These are phyloP conservation scores for Bombus polaris DNA, from an alignment of 1,140 invertebrate genomes.

Conservation along the genomic window DNA sequence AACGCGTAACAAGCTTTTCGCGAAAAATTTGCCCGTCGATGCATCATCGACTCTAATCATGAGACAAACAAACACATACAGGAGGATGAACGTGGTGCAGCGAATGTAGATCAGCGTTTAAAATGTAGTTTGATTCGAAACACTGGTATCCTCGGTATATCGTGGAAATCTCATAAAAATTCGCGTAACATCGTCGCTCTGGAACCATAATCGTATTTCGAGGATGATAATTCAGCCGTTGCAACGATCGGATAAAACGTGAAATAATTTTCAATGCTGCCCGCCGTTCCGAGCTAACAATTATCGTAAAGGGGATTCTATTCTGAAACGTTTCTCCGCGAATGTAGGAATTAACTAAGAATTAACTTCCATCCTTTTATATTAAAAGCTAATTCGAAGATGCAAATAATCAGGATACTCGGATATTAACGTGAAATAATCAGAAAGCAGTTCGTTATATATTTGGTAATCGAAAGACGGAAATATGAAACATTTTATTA, in stretches of 20 bases:
- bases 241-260: constrained; percentile 30
- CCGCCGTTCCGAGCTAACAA: not conserved
- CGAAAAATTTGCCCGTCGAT: not conserved
- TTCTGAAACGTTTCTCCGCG: not conserved
- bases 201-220: constrained; percentile 43
- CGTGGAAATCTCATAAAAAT: constrained; percentile 32
- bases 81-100: not conserved
- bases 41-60: not conserved
- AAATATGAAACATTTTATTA: too few species aligned
- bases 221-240: constrained; percentile 32
- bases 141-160: not conserved
- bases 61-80: not conserved
- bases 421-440: too few species aligned
- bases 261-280: constrained; percentile 39
- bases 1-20: too few species aligned
- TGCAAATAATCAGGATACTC: too few species aligned
- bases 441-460: too few species aligned
- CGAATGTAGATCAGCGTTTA: constrained; percentile 26
- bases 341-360: not conserved
- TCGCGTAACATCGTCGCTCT: constrained; percentile 32
- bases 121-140: constrained; percentile 13
- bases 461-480: too few species aligned
- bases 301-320: constrained; percentile 16
- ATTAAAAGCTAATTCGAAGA: too few species aligned
- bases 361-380: too few species aligned